Conservation (phyloP, 2,797 vertebrate species). For the Trachurus trachurus region DNA sequence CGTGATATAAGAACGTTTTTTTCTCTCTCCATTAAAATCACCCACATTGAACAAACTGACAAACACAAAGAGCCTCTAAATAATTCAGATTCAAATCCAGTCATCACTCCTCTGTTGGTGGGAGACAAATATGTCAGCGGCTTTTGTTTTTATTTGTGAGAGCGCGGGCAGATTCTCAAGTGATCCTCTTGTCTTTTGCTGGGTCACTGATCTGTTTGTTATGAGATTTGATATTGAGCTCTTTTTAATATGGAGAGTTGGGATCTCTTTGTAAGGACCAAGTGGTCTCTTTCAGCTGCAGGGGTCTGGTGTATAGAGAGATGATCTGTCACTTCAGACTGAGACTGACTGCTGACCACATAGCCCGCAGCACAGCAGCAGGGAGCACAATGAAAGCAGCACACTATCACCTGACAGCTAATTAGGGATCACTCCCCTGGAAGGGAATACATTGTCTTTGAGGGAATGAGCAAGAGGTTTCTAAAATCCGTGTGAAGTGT, state of each 20-base stretch:
- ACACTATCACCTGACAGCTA: conserved; percentile 86
- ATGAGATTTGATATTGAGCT: conserved; percentile 77
- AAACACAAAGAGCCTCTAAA: conserved; percentile 64
- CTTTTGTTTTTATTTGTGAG: conserved; percentile 68
- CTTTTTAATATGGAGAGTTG: conserved; percentile 74
- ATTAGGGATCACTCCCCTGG: conserved; percentile 85
- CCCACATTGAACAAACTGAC: conserved; percentile 61
- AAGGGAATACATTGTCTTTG: conserved; percentile 85
- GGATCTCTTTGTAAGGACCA: conserved; percentile 82
- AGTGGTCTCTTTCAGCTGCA: conserved; percentile 83
- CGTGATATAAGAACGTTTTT: conserved; percentile 52
- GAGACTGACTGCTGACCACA: conserved; percentile 81
- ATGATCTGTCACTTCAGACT: conserved; percentile 82
- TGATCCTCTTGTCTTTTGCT: conserved; percentile 61
- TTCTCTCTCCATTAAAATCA: conserved; percentile 53
- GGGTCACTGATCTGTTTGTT: conserved; percentile 74
- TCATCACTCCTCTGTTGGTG: conserved; percentile 39
- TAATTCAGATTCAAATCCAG: conserved; percentile 66
- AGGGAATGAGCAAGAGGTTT: conserved; percentile 78
- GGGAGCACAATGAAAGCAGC: conserved; percentile 77
- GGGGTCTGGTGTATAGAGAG: conserved; percentile 73
- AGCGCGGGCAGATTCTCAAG: conserved; percentile 57
- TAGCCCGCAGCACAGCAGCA: conserved; percentile 78
- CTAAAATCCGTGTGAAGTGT: conserved; percentile 81
- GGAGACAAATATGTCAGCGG: conserved; percentile 37